Base-by-base conservation (phyloP, 30 jellyfish, hydroid and myxozoan species). In the Hydractinia symbiolongicarpus region DNA sequence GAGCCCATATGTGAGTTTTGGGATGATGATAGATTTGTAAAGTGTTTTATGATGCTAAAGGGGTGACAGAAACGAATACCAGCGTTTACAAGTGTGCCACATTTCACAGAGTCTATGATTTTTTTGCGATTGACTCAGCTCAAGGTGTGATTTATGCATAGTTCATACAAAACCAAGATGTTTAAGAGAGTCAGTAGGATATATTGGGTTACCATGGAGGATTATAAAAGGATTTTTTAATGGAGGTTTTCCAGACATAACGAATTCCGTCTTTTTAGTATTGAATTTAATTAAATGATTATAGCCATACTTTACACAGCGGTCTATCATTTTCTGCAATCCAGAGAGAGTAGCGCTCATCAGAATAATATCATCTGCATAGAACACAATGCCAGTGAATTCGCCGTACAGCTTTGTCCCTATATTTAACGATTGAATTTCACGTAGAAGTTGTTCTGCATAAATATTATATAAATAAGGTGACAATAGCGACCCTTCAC, bases 31-130 rank as follows among this genome's bases (percentile, higher is more conserved):
- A 57, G 68, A 57, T 57, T 57, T 57, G n/a, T 57, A 57, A n/a
- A 57, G 68, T 9, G 68, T n/a, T n/a, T 57, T 9, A 57, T n/a
- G n/a, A 57, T 57, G n/a, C 68, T 57, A 57, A 9, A 9, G 68
- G 68, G 68, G n/a, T 57, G 68, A 57, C 68, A 57, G n/a, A 57
- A 57, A 57, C 68, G 68, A 57, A 57, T 57, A 57, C 68, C 68
- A 57, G 68, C n/a, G 68, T 57, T 57, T 57, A 57, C n/a, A 57
- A 57, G 68, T 57, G 68, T n/a, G n/a, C 68, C 68, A 57, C 68
- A 57, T 57, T 57, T 57, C 68, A n/a, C 68, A 57, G n/a, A 57
- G 10, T 57, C 68, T 57, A 57, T 57, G 68, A n/a, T 57, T n/a
- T n/a, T 57, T 57, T 57, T 57, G 68, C 10, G 68, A 57, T 57